phyloP scores from a whole-genome alignment of 2,797 vertebrate genomes.

The Chaetodon trifasciatus region DNA sequence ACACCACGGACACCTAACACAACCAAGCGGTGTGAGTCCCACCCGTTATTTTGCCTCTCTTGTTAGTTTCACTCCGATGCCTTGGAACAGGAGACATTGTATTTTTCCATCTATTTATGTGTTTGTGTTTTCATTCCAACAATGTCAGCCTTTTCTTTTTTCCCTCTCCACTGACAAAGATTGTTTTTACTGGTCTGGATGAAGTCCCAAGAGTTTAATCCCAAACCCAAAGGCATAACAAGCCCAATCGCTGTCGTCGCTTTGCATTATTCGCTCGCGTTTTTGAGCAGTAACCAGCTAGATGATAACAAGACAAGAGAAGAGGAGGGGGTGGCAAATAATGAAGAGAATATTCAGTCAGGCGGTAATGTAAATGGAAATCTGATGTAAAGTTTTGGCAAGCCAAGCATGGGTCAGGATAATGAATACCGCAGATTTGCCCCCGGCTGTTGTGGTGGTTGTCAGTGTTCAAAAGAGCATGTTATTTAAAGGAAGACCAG shows the following conservation, averaged over 20 bases:
- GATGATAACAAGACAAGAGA: slow-evolving; percentile 51
- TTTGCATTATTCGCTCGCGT: slow-evolving; percentile 52
- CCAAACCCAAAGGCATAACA: slow-evolving; percentile 48
- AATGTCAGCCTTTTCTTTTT: slow-evolving; percentile 12
- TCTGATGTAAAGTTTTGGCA: slow-evolving; percentile 60
- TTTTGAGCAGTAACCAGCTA: slow-evolving; percentile 34
- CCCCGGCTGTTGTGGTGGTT: slow-evolving; percentile 66
- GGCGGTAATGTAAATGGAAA: slow-evolving; percentile 57
- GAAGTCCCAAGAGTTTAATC: slow-evolving; percentile 52
- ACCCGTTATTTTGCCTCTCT: slow-evolving; percentile 3
- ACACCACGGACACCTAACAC: slow-evolving; percentile 11
- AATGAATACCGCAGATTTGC: slow-evolving; percentile 63
- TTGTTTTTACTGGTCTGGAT: slow-evolving; percentile 49
- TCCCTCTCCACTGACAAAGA: background rate
- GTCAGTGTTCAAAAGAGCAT: slow-evolving; percentile 67
- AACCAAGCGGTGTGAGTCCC: slow-evolving; percentile 4
- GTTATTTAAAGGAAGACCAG: slow-evolving; percentile 61
- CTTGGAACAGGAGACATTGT: slow-evolving; percentile 14
- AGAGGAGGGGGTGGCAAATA: background rate
- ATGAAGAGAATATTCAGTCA: slow-evolving; percentile 53
- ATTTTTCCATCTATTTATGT: slow-evolving; percentile 38
- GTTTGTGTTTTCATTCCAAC: slow-evolving; percentile 25
- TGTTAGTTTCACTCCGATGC: slow-evolving; percentile 31
- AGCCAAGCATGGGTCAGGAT: slow-evolving; percentile 64
- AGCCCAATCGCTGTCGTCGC: slow-evolving; percentile 37